These are phyloP conservation scores for Macropodus opercularis DNA, from an alignment of 2,797 vertebrate genomes.

Conservation along the genomic window DNA sequence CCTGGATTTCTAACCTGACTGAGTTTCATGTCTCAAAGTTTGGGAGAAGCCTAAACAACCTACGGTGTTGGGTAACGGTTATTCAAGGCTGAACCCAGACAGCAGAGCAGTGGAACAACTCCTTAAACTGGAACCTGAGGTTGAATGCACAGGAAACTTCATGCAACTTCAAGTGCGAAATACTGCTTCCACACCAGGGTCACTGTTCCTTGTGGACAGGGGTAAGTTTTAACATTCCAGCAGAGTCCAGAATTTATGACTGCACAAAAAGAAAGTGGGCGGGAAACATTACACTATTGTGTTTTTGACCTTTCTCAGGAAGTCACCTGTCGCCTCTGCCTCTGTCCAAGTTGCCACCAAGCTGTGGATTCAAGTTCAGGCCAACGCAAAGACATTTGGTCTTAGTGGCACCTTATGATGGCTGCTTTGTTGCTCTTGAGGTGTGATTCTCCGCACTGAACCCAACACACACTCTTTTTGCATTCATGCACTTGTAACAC, in stretches of 20 bases:
- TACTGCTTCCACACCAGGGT: slow-evolving; percentile 35
- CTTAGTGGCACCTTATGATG: slow-evolving; percentile 75
- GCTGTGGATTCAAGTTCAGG: slow-evolving; percentile 75
- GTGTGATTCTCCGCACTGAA: slow-evolving; percentile 46
- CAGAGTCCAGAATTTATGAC: background rate
- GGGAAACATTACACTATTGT: background rate
- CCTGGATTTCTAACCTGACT: background rate
- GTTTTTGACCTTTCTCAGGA: slow-evolving; percentile 44
- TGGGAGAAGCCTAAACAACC: slow-evolving; percentile 39
- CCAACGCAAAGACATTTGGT: slow-evolving; percentile 57
- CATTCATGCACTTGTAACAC: background rate
- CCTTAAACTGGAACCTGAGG: slow-evolving; percentile 72
- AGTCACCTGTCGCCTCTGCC: slow-evolving; percentile 69
- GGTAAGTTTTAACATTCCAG: slow-evolving; percentile 46
- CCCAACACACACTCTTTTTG: background rate
- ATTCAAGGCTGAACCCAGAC: background rate
- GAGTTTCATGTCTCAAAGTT: slow-evolving; percentile 38
- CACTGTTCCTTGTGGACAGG: slow-evolving; percentile 74
- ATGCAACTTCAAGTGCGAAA: slow-evolving; percentile 76
- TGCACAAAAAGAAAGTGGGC: background rate
- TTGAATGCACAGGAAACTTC: slow-evolving; percentile 73
- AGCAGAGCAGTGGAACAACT: slow-evolving; percentile 52
- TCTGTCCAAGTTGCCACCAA: slow-evolving; percentile 72
- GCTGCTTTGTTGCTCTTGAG: slow-evolving; percentile 76
- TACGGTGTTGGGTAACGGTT: slow-evolving; percentile 5